phyloP scores from a whole-genome alignment of 2,888 invertebrate species.

The Drosophila hamatofila region DNA sequence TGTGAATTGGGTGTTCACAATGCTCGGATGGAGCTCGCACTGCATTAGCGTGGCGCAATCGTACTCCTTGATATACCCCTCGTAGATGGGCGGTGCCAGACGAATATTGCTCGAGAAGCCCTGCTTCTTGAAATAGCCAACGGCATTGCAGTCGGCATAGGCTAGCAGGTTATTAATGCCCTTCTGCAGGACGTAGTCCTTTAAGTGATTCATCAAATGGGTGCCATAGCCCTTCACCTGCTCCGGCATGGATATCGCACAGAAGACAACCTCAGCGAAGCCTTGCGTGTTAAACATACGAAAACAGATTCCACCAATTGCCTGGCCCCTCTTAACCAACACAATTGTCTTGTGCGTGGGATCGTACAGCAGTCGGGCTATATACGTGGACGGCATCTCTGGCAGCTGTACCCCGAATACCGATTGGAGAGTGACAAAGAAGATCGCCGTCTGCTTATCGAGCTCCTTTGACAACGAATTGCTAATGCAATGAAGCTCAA shows the following conservation, averaged over 20 bases:
- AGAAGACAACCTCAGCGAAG: conserved; percentile 99
- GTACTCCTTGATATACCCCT: conserved; percentile 98
- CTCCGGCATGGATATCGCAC: conserved; percentile 97
- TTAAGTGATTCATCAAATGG: conserved; percentile 98
- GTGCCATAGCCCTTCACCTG: conserved; percentile 99
- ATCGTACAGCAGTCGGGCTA: conserved; percentile 96
- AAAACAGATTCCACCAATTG: conserved; percentile 99
- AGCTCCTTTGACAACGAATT: conserved; percentile 88
- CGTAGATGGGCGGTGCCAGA: conserved; percentile 90
- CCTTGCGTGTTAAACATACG: conserved; percentile 96
- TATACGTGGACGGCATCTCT: conserved; percentile 98
- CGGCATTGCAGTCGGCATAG: conserved; percentile 98
- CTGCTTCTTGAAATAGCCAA: conserved; percentile 97
- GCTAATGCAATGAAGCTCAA: conserved; percentile 7
- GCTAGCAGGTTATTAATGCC: conserved; percentile 96
- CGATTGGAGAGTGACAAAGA: conserved; percentile 92
- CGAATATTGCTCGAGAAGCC: conserved; percentile 98
- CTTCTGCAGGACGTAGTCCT: conserved; percentile 96
- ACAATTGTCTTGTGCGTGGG: conserved; percentile 97
- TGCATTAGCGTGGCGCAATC: conserved; percentile 99
- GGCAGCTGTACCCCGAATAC: conserved; percentile 98
- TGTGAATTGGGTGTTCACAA: conserved; percentile 95
- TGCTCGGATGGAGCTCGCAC: conserved; percentile 96
- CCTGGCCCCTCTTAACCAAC: conserved; percentile 92
- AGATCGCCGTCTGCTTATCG: conserved; percentile 94